Evolutionary conservation across 2,113 vertebrate genomes (phyloP).

Genomic region (Sturnira hondurensis): DNA sequence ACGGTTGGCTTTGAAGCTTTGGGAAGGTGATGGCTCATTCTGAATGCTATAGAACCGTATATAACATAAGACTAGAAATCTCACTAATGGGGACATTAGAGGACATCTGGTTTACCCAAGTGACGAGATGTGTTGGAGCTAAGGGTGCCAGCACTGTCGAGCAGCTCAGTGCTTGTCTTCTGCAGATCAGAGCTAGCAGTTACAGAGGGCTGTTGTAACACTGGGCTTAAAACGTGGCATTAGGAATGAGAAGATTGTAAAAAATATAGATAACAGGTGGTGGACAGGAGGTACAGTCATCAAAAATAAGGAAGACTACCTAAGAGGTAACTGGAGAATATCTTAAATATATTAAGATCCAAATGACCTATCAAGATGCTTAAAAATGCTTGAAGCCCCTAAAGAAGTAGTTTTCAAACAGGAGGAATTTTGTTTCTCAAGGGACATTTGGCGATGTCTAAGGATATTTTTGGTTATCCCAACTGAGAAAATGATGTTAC

Average conservation of each 20-base stretch:
- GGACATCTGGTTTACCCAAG: neutral
- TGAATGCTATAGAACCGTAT: neutral
- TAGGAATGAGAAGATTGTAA: neutral
- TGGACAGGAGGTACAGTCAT: neutral
- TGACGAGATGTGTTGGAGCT: neutral
- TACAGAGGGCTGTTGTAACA: neutral
- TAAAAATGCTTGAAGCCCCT: neutral
- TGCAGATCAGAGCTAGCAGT: rapidly evolving
- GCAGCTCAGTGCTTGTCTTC: neutral
- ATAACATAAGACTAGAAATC: neutral
- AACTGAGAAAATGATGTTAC: neutral
- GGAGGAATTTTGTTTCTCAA: neutral
- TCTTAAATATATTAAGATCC: neutral
- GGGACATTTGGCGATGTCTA: neutral
- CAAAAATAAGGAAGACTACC: neutral
- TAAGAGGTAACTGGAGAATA: neutral
- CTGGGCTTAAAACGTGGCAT: neutral
- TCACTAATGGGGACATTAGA: neutral
- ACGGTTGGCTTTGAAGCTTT: neutral
- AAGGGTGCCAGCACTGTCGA: neutral
- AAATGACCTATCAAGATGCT: neutral
- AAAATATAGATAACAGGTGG: neutral
- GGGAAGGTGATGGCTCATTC: neutral
- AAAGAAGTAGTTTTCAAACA: neutral
- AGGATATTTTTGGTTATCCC: neutral